Conservation (phyloP, 2,797 vertebrate genomes). For the Sebastolobus alascanus region DNA sequence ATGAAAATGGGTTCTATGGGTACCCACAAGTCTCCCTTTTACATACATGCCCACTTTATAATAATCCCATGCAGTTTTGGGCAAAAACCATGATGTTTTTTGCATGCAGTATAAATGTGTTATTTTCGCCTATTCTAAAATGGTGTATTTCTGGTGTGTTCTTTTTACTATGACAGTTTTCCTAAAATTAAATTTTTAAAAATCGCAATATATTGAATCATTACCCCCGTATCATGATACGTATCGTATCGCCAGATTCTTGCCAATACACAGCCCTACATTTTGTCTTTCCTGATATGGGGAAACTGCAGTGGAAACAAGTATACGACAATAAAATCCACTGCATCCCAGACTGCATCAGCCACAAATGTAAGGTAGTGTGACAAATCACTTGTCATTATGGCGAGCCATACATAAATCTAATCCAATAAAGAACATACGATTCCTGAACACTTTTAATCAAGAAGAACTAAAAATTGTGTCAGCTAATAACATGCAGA, state of each 20-base stretch:
- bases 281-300: background rate
- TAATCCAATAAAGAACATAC: conserved; percentile 7
- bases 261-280: too few relatives aligned
- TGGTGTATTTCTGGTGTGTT: too few relatives aligned
- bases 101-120: too few relatives aligned
- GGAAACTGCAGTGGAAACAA: background rate
- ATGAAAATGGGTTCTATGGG: too few relatives aligned
- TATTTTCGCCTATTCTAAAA: too few relatives aligned
- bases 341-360: background rate
- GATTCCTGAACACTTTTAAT: background rate
- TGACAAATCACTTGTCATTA: background rate
- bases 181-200: too few relatives aligned
- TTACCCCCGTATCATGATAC: fast-evolving
- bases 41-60: too few relatives aligned
- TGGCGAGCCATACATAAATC: background rate
- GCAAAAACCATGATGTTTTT: too few relatives aligned
- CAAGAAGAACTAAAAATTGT: background rate
- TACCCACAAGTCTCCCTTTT: too few relatives aligned
- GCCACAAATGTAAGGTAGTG: background rate
- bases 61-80: too few relatives aligned
- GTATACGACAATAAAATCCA: background rate
- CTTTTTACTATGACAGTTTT: too few relatives aligned
- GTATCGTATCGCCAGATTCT: fast-evolving
- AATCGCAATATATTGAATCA: too few relatives aligned
- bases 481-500: background rate